Conservation (phyloP, 37 sponge, comb jelly and placozoan species). For the Haliclona indistincta region DNA sequence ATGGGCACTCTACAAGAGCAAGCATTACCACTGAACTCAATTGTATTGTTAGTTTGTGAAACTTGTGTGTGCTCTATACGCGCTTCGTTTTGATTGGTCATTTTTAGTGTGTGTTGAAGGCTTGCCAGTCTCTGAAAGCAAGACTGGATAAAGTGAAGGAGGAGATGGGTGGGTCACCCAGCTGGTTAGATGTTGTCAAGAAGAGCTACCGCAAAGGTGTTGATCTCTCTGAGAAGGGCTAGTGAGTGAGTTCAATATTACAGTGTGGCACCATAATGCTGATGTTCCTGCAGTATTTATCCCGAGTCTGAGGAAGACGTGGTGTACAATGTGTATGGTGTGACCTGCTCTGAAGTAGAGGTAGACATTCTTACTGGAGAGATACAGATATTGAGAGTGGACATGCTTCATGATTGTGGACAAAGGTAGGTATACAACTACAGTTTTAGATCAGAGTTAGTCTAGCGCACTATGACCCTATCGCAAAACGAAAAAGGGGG, state of each 20-base stretch:
- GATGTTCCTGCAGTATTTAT: constrained; percentile 35
- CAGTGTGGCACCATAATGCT: too few relatives aligned
- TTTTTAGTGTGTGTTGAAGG: constrained; percentile 51
- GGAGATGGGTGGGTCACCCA: constrained; percentile 13
- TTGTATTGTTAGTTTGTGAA: background rate
- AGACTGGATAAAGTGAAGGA: constrained; percentile 55
- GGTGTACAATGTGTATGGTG: constrained; percentile 73
- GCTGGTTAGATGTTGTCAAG: constrained; percentile 38
- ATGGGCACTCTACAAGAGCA: constrained; percentile 66
- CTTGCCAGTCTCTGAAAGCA: constrained; percentile 58
- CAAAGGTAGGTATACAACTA: constrained; percentile 75
- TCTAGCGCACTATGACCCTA: too few relatives aligned
- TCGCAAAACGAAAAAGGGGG: too few relatives aligned
- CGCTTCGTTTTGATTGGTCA: too few relatives aligned
- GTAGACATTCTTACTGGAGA: constrained; percentile 83
- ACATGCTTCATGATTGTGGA: constrained; percentile 89
- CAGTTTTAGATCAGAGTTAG: too few relatives aligned
- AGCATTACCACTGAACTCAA: constrained; percentile 71
- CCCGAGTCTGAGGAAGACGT: constrained; percentile 3
- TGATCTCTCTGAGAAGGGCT: constrained; percentile 32
- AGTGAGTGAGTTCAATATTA: constrained; percentile 15
- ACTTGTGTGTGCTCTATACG: background rate
- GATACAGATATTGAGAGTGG: constrained; percentile 56
- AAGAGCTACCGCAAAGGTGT: constrained; percentile 22
- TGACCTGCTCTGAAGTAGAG: constrained; percentile 62